Evolutionary conservation across 2,888 invertebrate genomes (phyloP).

Genomic region (Cetonia aurata): DNA sequence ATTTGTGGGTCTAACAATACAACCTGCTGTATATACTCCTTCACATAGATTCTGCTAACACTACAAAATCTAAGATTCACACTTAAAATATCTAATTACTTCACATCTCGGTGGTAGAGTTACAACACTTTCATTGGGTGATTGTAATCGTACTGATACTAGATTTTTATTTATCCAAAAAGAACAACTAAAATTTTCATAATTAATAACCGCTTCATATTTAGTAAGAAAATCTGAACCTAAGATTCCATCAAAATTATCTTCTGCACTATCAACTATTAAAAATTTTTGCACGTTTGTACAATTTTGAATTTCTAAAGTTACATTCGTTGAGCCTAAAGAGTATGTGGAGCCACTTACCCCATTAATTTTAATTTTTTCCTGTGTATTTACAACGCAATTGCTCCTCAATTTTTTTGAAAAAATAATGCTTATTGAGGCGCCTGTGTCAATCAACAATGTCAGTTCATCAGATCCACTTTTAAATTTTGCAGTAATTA

Average conservation of each 20-base stretch:
- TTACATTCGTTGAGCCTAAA: slow-evolving; percentile 1
- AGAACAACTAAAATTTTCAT: too few relatives aligned
- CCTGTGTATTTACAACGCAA: background rate
- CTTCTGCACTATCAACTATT: slow-evolving; percentile 9
- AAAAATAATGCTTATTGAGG: slow-evolving; percentile 19
- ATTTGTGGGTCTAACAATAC: slow-evolving; percentile 17
- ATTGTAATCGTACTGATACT: slow-evolving; percentile 24
- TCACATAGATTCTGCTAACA: slow-evolving; percentile 19
- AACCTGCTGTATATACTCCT: slow-evolving; percentile 24
- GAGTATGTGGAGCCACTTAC: slow-evolving; percentile 14
- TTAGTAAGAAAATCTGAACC: slow-evolving; percentile 26
- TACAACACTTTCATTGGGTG: slow-evolving; percentile 11
- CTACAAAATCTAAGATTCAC: background rate
- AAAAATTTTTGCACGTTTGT: slow-evolving; percentile 9
- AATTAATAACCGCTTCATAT: background rate
- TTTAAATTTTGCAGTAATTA: too few relatives aligned
- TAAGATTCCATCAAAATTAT: slow-evolving; percentile 14
- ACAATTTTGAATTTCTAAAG: slow-evolving; percentile 14
- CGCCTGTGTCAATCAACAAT: slow-evolving; percentile 22
- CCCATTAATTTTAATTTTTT: slow-evolving; percentile 23
- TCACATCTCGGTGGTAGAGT: slow-evolving; percentile 23
- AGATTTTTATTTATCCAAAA: slow-evolving; percentile 1
- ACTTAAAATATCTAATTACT: slow-evolving; percentile 12
- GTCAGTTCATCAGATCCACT: background rate
- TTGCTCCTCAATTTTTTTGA: background rate